Evolutionary conservation across 2,797 vertebrate species (phyloP).

Genomic region (Eutrigla gurnardus): DNA sequence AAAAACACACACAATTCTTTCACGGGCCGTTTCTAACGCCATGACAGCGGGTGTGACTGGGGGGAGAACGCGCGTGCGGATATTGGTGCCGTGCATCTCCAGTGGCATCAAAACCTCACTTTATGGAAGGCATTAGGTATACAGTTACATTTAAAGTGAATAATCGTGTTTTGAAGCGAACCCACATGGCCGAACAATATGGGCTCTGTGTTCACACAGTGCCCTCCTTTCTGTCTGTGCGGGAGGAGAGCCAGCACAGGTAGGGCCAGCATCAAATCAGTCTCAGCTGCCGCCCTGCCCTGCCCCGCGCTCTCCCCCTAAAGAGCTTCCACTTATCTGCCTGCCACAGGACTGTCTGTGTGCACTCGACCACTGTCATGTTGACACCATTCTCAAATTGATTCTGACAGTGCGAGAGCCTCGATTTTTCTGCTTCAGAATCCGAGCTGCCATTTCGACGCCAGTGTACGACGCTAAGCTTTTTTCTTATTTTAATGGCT

Average conservation of each 20-base stretch:
- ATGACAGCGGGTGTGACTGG: background rate
- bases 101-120: slow-evolving; percentile 33
- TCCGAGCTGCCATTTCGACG: slow-evolving; percentile 69
- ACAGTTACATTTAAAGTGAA: slow-evolving; percentile 69
- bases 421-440: slow-evolving; percentile 74
- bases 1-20: slow-evolving; percentile 18
- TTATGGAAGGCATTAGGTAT: slow-evolving; percentile 62
- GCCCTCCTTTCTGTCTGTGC: slow-evolving; percentile 66
- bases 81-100: slow-evolving; percentile 33
- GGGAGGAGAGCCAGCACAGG: slow-evolving; percentile 76
- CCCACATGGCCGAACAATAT: slow-evolving; percentile 71
- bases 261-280: slow-evolving; percentile 79
- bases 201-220: slow-evolving; percentile 72
- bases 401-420: slow-evolving; percentile 78
- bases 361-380: slow-evolving; percentile 74
- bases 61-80: slow-evolving; percentile 10
- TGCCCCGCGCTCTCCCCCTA: slow-evolving; percentile 76
- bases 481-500: slow-evolving; percentile 43
- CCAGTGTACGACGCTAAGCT: slow-evolving; percentile 69
- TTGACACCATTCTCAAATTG: slow-evolving; percentile 81
- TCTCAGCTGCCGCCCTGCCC: slow-evolving; percentile 73
- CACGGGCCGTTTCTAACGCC: slow-evolving; percentile 1
- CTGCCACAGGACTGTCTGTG: slow-evolving; percentile 78
- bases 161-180: slow-evolving; percentile 76
- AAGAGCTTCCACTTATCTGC: slow-evolving; percentile 86